Percentiles rank a stretch among this genome's conserved stretches.
phyloP scores from a whole-genome alignment of 2,888 invertebrate genomes.

The Galeopsomyia nigrocyanea region DNA sequence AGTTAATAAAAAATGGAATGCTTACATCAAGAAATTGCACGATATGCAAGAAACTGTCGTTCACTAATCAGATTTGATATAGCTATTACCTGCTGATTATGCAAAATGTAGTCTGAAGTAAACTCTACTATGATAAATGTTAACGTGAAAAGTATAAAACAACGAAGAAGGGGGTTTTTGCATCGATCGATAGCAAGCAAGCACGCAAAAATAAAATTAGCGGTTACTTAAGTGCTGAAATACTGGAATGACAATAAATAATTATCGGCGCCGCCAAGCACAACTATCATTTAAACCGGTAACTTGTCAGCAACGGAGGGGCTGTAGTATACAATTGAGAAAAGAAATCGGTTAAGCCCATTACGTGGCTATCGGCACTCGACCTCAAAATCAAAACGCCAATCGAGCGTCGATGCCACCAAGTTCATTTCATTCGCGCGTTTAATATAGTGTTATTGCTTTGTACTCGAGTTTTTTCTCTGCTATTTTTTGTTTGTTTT shows the following conservation, averaged over 20 bases:
- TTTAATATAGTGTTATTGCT: slow-evolving; percentile 52
- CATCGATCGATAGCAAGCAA: slow-evolving; percentile 30
- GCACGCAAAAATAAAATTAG: neutral
- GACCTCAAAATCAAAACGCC: neutral
- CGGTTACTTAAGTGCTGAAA: slow-evolving; percentile 30
- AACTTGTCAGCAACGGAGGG: slow-evolving; percentile 21
- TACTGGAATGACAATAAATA: slow-evolving; percentile 48
- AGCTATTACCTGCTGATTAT: neutral
- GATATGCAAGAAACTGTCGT: slow-evolving; percentile 19
- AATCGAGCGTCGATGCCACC: slow-evolving; percentile 15
- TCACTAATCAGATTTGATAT: slow-evolving; percentile 8
- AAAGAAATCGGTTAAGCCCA: slow-evolving; percentile 1
- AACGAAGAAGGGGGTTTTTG: slow-evolving; percentile 16
- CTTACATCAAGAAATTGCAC: slow-evolving; percentile 30
- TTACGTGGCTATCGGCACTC: slow-evolving; percentile 11
- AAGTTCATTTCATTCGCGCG: slow-evolving; percentile 11
- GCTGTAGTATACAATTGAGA: slow-evolving; percentile 8
- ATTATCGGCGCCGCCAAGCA: slow-evolving; percentile 44
- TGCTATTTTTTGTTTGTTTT: neutral
- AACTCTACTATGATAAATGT: slow-evolving; percentile 43
- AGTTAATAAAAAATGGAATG: neutral
- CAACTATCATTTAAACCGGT: slow-evolving; percentile 16
- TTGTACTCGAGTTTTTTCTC: slow-evolving; percentile 52
- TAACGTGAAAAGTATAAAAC: slow-evolving; percentile 40
- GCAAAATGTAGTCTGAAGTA: slow-evolving; percentile 22